phyloP scores from a whole-genome alignment of 2,113 vertebrate genomes.

The Bufo gargarizans region DNA sequence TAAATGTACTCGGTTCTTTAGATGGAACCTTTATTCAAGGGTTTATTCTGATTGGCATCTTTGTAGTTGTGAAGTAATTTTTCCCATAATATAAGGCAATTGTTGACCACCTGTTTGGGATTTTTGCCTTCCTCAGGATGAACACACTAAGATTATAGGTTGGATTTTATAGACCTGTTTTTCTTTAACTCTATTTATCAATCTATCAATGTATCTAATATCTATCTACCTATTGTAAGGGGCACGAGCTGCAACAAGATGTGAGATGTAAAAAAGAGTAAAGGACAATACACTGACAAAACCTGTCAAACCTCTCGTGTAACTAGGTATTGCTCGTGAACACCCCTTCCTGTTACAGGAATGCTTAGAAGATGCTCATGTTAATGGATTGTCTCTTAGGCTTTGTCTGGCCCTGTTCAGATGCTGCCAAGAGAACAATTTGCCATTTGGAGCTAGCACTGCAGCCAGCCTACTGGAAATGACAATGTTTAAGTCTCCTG shows the following conservation, averaged over 20 bases:
- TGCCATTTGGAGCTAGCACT: slow-evolving; percentile 48
- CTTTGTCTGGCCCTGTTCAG: slow-evolving; percentile 44
- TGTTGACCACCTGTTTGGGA: no score
- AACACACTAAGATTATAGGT: no score
- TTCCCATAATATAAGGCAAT: no score
- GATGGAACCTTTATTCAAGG: no score
- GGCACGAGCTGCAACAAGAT: neutral
- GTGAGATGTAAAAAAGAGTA: neutral
- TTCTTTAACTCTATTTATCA: no score
- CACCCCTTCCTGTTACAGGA: slow-evolving; percentile 11
- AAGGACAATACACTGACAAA: neutral
- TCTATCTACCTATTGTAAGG: neutral
- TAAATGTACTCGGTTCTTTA: no score
- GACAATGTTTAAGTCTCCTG: slow-evolving; percentile 35
- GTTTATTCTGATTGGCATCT: no score
- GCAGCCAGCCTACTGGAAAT: slow-evolving; percentile 45
- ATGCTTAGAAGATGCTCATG: slow-evolving; percentile 10
- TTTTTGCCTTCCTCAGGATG: no score
- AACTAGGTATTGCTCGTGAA: slow-evolving; percentile 1
- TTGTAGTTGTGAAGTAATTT: no score
- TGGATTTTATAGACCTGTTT: no score
- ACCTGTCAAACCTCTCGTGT: no score
- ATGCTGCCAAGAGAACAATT: slow-evolving; percentile 47
- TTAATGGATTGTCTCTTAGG: slow-evolving; percentile 47
- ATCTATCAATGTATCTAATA: neutral